phyloP scores from a whole-genome alignment of 23 tunicate genomes.

The Clavelina lepadiformis region DNA sequence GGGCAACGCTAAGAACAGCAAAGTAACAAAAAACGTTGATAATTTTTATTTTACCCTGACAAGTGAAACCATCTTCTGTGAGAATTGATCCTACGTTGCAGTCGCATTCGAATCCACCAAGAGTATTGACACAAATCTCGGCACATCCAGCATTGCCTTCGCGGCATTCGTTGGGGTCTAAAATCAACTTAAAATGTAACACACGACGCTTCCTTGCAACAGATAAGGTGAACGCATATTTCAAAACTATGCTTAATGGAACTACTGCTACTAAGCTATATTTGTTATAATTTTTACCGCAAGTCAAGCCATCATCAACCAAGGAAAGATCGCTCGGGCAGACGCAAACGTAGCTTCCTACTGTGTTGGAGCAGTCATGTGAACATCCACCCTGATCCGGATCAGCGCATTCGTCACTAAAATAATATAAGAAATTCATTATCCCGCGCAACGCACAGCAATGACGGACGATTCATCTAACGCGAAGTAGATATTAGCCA shows the following conservation, averaged over 20 bases:
- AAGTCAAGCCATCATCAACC: constrained; percentile 69
- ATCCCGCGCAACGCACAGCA: too few relatives aligned
- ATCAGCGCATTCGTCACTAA: constrained; percentile 91
- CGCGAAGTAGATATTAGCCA: neutral
- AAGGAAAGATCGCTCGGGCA: constrained; percentile 71
- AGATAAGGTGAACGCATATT: too few relatives aligned
- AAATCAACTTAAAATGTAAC: too few relatives aligned
- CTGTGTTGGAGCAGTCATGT: constrained; percentile 93
- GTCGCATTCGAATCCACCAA: constrained; percentile 61
- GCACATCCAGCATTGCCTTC: constrained; percentile 71
- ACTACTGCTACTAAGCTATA: too few relatives aligned
- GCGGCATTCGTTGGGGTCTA: constrained; percentile 72
- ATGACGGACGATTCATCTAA: neutral
- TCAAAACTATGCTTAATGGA: too few relatives aligned
- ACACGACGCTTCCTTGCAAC: too few relatives aligned
- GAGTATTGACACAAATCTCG: constrained; percentile 63
- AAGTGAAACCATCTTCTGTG: constrained; percentile 52
- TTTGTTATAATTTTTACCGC: constrained; percentile 50
- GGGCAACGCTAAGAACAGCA: too few relatives aligned
- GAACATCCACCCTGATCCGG: constrained; percentile 86
- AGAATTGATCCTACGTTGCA: constrained; percentile 53
- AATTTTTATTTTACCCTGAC: too few relatives aligned
- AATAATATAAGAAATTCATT: too few relatives aligned
- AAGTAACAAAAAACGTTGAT: too few relatives aligned
- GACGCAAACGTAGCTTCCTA: constrained; percentile 82